Conservation (phyloP, 37 sponge, comb jelly and placozoan species). For the Petrosia ficiformis region DNA sequence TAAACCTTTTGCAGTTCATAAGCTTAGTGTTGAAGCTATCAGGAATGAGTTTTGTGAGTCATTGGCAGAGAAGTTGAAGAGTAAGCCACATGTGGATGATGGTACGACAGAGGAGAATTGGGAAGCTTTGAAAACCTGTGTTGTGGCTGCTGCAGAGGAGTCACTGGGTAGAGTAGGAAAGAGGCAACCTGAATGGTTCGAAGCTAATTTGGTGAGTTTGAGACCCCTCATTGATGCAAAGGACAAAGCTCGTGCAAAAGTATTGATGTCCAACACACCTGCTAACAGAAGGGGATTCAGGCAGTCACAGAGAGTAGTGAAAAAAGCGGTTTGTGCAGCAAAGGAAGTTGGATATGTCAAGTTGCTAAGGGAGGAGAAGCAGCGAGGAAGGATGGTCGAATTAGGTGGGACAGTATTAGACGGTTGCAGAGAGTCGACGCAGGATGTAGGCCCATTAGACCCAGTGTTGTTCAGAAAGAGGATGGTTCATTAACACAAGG, state of each 20-base stretch:
- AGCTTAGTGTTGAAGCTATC: too few species aligned
- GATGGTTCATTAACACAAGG: too few species aligned
- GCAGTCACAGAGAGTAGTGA: constrained; percentile 26
- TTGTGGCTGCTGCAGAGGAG: constrained; percentile 20
- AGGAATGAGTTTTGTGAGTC: too few species aligned
- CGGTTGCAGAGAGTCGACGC: constrained; percentile 25
- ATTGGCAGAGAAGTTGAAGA: too few species aligned
- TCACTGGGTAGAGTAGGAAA: constrained; percentile 9
- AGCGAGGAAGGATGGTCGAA: constrained; percentile 4
- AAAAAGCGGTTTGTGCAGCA: constrained; percentile 35
- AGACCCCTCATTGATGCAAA: constrained; percentile 35
- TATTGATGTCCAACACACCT: too few species aligned
- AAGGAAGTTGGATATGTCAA: constrained; percentile 17
- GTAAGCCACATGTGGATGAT: background rate
- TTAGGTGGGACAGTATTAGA: constrained; percentile 31
- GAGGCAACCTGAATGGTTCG: constrained; percentile 57
- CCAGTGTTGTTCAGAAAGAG: too few species aligned
- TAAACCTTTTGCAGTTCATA: too few species aligned
- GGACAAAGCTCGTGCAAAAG: constrained; percentile 13
- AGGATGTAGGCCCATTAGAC: constrained; percentile 10
- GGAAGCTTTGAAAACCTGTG: background rate
- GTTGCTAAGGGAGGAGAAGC: constrained; percentile 16
- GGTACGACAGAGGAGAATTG: constrained; percentile 13
- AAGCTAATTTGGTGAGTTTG: constrained; percentile 11
- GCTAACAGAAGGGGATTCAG: too few species aligned